Evolutionary conservation across 1,140 invertebrate species (phyloP).

Genomic region (Gonioctena quinquepunctata): DNA sequence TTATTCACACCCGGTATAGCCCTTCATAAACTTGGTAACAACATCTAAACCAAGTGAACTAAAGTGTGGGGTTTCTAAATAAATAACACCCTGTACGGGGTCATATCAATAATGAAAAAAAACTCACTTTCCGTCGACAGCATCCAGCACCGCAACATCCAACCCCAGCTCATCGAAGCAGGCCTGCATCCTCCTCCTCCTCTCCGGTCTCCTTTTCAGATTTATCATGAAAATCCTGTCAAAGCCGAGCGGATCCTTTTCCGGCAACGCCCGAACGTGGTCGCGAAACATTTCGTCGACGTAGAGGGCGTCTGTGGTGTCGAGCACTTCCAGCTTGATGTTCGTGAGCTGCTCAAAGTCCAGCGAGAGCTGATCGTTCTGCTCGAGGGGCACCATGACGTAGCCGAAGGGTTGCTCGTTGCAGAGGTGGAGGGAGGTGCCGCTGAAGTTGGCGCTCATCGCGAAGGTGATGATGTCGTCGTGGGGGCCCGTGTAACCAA

Average conservation of each 20-base stretch:
- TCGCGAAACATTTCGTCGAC: conserved; percentile 42
- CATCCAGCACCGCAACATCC: conserved; percentile 72
- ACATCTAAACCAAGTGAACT: too few species aligned
- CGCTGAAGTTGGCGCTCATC: conserved; percentile 76
- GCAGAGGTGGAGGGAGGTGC: conserved; percentile 74
- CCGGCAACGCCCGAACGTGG: conserved; percentile 57
- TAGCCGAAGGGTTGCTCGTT: conserved; percentile 85
- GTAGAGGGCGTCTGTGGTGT: conserved; percentile 46
- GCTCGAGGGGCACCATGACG: conserved; percentile 79
- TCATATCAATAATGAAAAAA: not conserved
- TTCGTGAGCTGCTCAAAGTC: conserved; percentile 72
- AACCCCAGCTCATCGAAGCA: conserved; percentile 83
- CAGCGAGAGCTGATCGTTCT: conserved; percentile 64
- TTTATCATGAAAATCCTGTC: conserved; percentile 92
- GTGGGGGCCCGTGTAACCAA: conserved; percentile 77
- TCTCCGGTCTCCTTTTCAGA: conserved; percentile 77
- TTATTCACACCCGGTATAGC: too few species aligned
- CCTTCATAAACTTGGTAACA: too few species aligned
- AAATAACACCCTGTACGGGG: too few species aligned
- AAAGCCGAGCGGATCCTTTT: conserved; percentile 67
- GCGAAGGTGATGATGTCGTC: conserved; percentile 97
- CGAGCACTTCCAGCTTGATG: conserved; percentile 75
- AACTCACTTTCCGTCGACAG: conserved; percentile 87
- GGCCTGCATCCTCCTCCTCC: conserved; percentile 75
- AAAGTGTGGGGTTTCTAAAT: too few species aligned